A percentile compares a stretch with the other conserved stretches of the same genome.
Conservation (phyloP, 2,888 invertebrate species). For the Oxytorus armatus region DNA sequence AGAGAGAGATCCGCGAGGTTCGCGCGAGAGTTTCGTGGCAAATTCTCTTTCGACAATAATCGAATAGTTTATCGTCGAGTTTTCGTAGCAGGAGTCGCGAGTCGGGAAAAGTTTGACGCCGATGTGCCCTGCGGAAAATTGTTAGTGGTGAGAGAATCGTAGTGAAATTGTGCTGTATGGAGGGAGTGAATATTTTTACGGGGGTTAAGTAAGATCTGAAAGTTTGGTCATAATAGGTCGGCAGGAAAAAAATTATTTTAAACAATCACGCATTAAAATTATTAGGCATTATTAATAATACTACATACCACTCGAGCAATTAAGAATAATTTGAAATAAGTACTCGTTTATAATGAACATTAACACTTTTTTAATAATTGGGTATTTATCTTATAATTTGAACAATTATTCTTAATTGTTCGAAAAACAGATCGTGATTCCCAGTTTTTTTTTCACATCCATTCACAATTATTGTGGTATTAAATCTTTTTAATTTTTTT, state of each 20-base stretch:
- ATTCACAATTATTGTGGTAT: not conserved
- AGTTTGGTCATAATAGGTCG: not conserved
- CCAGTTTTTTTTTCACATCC: no score
- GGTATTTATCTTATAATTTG: no score
- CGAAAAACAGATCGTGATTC: not conserved
- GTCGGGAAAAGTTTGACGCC: slow-evolving; percentile 51
- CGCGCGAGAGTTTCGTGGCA: slow-evolving; percentile 10
- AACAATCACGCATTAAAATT: not conserved
- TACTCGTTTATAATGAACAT: no score
- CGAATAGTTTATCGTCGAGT: slow-evolving; percentile 59
- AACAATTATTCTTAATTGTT: not conserved
- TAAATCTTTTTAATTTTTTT: not conserved
- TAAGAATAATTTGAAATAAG: no score
- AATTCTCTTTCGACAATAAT: slow-evolving; percentile 55
- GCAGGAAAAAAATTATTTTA: not conserved
- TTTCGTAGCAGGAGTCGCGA: slow-evolving; percentile 31
- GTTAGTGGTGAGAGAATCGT: not conserved
- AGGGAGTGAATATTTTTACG: not conserved
- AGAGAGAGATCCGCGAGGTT: not conserved
- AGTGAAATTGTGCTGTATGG: not conserved
- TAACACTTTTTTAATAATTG: no score
- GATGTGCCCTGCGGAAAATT: slow-evolving; percentile 13
- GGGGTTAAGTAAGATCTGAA: not conserved
- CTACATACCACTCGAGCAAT: no score
- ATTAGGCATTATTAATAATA: no score